Percentiles rank a stretch among this genome's conserved stretches.
phyloP scores from a whole-genome alignment of 2,113 vertebrate genomes.

The Cepphus grylle region DNA sequence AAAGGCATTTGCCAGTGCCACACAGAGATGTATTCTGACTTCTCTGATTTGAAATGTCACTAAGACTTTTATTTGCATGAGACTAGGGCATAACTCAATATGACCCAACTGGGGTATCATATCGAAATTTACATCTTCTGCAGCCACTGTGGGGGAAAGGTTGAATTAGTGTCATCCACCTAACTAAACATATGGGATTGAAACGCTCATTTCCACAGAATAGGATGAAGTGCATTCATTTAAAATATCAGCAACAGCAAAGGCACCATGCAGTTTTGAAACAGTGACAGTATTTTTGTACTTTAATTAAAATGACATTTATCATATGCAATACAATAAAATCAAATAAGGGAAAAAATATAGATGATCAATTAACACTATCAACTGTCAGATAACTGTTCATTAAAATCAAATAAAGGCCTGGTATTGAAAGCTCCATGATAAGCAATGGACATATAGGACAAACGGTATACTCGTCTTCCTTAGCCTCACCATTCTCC shows the following conservation, averaged over 20 bases:
- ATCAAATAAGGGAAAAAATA: not conserved
- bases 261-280: not conserved
- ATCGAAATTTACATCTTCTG: constrained; percentile 1
- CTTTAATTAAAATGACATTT: not conserved
- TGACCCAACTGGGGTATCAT: not conserved
- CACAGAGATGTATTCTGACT: not conserved
- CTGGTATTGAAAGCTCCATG: not conserved
- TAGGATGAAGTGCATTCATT: not conserved
- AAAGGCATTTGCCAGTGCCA: not conserved
- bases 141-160: not conserved
- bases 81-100: not conserved
- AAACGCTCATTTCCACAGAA: not conserved
- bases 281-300: not conserved
- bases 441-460: not conserved
- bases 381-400: not conserved
- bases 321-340: not conserved
- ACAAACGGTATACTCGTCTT: not conserved
- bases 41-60: not conserved
- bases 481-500: not conserved
- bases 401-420: not conserved
- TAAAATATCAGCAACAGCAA: not conserved
- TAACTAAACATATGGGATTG: not conserved
- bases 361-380: not conserved
- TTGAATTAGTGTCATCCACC: not conserved
- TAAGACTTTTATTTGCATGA: constrained; percentile 28